phyloP scores from a whole-genome alignment of 2,888 invertebrate genomes.

The Pseudanteris insignis region DNA sequence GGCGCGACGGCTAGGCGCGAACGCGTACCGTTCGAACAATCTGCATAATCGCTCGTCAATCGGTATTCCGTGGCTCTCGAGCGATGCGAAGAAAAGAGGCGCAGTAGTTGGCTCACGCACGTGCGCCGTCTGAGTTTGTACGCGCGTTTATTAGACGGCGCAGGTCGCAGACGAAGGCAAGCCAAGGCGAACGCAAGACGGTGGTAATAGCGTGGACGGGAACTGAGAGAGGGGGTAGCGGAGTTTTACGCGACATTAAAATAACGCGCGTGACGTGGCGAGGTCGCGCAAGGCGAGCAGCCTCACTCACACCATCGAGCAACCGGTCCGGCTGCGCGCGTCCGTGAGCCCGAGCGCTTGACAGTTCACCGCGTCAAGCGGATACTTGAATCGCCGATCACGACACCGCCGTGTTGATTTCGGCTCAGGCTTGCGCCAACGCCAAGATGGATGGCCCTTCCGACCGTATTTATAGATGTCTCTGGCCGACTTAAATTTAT shows the following conservation, averaged over 20 bases:
- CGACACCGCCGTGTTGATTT: not conserved
- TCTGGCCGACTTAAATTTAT: too few species aligned
- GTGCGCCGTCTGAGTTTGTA: not conserved
- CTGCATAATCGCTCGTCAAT: conserved; percentile 20
- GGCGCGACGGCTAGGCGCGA: conserved; percentile 6
- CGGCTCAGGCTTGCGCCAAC: not conserved
- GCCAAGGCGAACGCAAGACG: too few species aligned
- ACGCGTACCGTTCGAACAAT: conserved; percentile 9
- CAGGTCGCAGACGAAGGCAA: not conserved
- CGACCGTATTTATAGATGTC: too few species aligned
- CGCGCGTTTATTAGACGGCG: too few species aligned
- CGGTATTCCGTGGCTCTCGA: conserved; percentile 23
- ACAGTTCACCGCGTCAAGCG: too few species aligned
- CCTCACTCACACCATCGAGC: conserved; percentile 48
- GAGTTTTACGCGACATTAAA: conserved; percentile 39
- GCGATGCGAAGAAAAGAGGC: too few species aligned
- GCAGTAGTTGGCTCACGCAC: not conserved
- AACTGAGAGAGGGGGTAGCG: too few species aligned
- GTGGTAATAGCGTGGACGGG: too few species aligned
- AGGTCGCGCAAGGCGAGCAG: conserved; percentile 59
- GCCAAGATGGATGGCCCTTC: too few species aligned
- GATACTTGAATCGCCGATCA: too few species aligned
- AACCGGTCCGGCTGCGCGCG: conserved; percentile 36
- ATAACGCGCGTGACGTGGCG: conserved; percentile 50
- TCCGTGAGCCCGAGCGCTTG: not conserved